Percentiles rank a stretch among this genome's conserved stretches.
These are phyloP conservation scores for Himantopus leucocephalus DNA, from an alignment of 2,113 vertebrate genomes.

Conservation along the genomic window DNA sequence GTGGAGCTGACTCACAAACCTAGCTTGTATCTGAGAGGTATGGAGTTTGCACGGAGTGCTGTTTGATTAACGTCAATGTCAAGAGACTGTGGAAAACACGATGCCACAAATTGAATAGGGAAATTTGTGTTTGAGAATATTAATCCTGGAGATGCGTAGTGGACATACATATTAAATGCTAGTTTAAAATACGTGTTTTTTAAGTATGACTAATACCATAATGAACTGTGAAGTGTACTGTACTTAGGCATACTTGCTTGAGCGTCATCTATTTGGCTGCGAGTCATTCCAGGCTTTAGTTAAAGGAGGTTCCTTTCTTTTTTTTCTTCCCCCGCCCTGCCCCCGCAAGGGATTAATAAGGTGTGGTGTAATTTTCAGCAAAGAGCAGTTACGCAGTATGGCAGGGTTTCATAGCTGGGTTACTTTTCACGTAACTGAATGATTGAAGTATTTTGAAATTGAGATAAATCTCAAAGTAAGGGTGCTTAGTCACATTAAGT, in stretches of 20 bases:
- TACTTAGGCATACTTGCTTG: slow-evolving; percentile 15
- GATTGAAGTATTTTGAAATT: slow-evolving; percentile 47
- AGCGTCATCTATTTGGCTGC: slow-evolving; percentile 15
- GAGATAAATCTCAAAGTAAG: slow-evolving; percentile 17
- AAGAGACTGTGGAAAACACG: background rate
- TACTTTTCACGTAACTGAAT: slow-evolving; percentile 8
- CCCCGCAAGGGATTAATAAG: slow-evolving; percentile 7
- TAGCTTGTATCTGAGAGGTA: background rate
- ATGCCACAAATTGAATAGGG: background rate
- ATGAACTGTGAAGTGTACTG: slow-evolving; percentile 32
- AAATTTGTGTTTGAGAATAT: background rate
- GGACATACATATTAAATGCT: background rate
- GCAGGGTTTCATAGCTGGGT: slow-evolving; percentile 1
- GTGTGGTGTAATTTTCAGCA: slow-evolving; percentile 31
- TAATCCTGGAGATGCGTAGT: background rate
- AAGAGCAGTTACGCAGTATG: background rate
- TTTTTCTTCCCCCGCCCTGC: background rate
- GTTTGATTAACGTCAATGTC: background rate
- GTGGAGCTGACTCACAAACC: slow-evolving; percentile 19
- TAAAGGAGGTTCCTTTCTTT: slow-evolving; percentile 25
- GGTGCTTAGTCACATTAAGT: slow-evolving; percentile 24
- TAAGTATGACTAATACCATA: slow-evolving; percentile 38
- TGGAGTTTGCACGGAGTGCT: background rate
- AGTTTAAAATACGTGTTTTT: background rate
- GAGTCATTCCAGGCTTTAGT: slow-evolving; percentile 29